Evolutionary conservation across 2,113 vertebrate genomes (phyloP).

Genomic region (Polyodon spathula): DNA sequence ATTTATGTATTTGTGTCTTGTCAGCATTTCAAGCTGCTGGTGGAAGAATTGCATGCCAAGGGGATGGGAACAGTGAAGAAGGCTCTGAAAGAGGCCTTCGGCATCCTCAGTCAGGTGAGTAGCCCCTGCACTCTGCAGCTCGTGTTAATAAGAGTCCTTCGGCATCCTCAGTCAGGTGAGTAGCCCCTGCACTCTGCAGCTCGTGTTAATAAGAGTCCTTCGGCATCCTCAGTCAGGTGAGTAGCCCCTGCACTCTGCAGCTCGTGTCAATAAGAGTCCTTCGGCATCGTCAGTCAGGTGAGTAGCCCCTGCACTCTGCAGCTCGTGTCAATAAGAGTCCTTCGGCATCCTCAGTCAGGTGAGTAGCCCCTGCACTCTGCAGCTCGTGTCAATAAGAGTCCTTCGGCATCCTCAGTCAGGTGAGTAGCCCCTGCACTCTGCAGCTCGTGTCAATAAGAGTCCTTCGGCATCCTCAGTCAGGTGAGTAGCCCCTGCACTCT

Average conservation of each 20-base stretch:
- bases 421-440: too few relatives aligned
- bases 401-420: constrained; percentile 84
- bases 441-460: too few relatives aligned
- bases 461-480: constrained; percentile 83
- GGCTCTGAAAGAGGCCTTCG: constrained; percentile 84
- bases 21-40: constrained; percentile 89
- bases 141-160: constrained; percentile 86
- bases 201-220: constrained; percentile 89
- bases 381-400: too few relatives aligned
- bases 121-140: too few relatives aligned
- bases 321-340: too few relatives aligned
- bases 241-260: too few relatives aligned
- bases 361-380: too few relatives aligned
- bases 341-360: constrained; percentile 88
- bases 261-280: too few relatives aligned
- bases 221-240: constrained; percentile 84
- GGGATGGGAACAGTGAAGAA: constrained; percentile 80
- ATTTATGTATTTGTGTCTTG: background rate
- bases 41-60: constrained; percentile 78
- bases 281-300: constrained; percentile 86
- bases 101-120: constrained; percentile 86
- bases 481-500: too few relatives aligned
- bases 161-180: constrained; percentile 85
- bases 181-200: too few relatives aligned
- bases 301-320: too few relatives aligned